Conservation (phyloP, 2,797 vertebrate genomes). For the Smutsia gigantea region DNA sequence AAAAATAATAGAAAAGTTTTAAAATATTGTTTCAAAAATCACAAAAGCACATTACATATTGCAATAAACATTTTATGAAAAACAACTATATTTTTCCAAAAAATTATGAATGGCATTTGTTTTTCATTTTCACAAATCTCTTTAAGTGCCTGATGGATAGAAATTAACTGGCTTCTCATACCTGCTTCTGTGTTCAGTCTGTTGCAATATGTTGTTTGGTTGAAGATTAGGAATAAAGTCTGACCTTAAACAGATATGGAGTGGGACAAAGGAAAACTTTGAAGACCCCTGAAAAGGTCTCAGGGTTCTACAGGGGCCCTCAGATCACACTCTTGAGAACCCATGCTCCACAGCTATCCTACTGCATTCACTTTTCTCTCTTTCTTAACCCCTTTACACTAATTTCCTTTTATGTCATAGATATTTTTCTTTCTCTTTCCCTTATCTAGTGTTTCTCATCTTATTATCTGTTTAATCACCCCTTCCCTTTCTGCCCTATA, state of each 20-base stretch:
- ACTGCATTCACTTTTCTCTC: background rate
- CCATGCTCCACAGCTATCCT: background rate
- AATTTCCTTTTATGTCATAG: background rate
- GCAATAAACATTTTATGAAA: background rate
- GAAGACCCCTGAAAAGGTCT: background rate
- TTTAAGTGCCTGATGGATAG: background rate
- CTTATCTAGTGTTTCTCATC: background rate
- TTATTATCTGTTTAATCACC: background rate
- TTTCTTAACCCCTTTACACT: background rate
- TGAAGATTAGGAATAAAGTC: background rate
- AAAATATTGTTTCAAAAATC: background rate
- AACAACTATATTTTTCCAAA: background rate
- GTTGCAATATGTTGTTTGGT: background rate
- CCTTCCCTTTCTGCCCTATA: background rate
- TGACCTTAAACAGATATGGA: background rate
- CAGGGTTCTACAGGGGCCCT: background rate
- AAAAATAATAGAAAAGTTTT: background rate
- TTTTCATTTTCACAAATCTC: background rate
- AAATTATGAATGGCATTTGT: background rate
- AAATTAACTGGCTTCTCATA: background rate
- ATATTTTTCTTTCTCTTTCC: background rate
- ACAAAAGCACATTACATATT: background rate
- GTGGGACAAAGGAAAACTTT: background rate
- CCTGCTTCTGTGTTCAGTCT: background rate
- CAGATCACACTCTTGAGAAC: background rate